phyloP scores from a whole-genome alignment of 2,888 invertebrate genomes.

The Dolichomitus sp. region DNA sequence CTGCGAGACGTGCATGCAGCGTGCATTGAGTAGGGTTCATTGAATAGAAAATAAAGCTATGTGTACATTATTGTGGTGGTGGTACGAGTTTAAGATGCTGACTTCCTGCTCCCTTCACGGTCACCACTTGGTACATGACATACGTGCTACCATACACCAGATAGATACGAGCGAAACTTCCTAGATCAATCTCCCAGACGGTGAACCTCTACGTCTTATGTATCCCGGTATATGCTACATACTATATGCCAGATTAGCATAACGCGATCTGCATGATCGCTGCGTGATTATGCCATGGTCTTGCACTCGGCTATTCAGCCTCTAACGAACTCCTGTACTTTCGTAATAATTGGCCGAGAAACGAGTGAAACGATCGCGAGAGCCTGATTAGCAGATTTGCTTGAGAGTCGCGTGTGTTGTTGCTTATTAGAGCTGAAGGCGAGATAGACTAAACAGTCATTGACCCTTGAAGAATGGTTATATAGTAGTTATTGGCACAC shows the following conservation, averaged over 20 bases:
- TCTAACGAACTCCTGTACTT: conserved; percentile 54
- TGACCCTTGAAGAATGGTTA: background rate
- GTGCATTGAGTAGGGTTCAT: conserved; percentile 21
- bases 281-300: conserved; percentile 44
- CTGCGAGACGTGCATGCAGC: conserved; percentile 27
- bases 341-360: conserved; percentile 49
- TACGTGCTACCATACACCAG: conserved; percentile 34
- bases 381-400: conserved; percentile 39
- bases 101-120: conserved; percentile 58
- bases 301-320: conserved; percentile 28
- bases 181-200: conserved; percentile 62
- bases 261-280: conserved; percentile 59
- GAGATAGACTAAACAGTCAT: conserved; percentile 1
- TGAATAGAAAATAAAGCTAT: conserved; percentile 31
- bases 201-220: conserved; percentile 33
- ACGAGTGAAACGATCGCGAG: conserved; percentile 37
- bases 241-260: conserved; percentile 55
- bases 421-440: conserved; percentile 14
- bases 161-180: conserved; percentile 63
- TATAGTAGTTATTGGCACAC: background rate
- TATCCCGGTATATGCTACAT: conserved; percentile 15
- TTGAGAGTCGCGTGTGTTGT: conserved; percentile 3
- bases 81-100: conserved; percentile 31
- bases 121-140: conserved; percentile 52
- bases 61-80: conserved; percentile 31